phyloP scores from a whole-genome alignment of 2,797 vertebrate genomes.

The Buceros bicornis region DNA sequence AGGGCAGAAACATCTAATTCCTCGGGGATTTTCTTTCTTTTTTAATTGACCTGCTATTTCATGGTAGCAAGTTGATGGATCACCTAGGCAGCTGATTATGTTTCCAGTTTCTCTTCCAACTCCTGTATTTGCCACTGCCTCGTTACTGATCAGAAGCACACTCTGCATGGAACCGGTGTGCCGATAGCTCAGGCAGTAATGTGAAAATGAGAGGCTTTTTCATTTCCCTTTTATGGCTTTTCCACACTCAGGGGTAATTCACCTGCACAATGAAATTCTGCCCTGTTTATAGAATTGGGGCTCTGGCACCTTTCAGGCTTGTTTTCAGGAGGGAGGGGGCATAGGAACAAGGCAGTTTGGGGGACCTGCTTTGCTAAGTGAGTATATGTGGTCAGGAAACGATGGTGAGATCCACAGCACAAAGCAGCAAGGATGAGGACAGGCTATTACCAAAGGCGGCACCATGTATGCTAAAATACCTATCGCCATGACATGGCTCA shows the following conservation, averaged over 20 bases:
- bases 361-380: not conserved
- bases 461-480: not conserved
- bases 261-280: slow-evolving; percentile 55
- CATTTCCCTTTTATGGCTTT: slow-evolving; percentile 69
- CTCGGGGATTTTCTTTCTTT: slow-evolving; percentile 38
- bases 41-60: slow-evolving; percentile 68
- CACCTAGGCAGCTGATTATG: slow-evolving; percentile 64
- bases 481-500: not conserved
- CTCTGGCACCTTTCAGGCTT: not conserved
- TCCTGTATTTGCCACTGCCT: slow-evolving; percentile 57
- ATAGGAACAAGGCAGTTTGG: not conserved
- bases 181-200: slow-evolving; percentile 45
- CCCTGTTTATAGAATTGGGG: not conserved
- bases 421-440: not conserved
- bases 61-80: slow-evolving; percentile 58
- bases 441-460: not conserved
- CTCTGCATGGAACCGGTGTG: slow-evolving; percentile 26
- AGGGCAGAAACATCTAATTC: slow-evolving; percentile 25
- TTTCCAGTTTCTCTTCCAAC: slow-evolving; percentile 70
- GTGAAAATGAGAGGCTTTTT: slow-evolving; percentile 60
- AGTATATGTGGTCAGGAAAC: not conserved
- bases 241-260: slow-evolving; percentile 46
- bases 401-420: not conserved
- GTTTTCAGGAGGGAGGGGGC: not conserved
- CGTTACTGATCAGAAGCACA: slow-evolving; percentile 63